These are phyloP conservation scores for Tillus elongatus DNA, from an alignment of 2,888 invertebrate genomes.

Conservation along the genomic window DNA sequence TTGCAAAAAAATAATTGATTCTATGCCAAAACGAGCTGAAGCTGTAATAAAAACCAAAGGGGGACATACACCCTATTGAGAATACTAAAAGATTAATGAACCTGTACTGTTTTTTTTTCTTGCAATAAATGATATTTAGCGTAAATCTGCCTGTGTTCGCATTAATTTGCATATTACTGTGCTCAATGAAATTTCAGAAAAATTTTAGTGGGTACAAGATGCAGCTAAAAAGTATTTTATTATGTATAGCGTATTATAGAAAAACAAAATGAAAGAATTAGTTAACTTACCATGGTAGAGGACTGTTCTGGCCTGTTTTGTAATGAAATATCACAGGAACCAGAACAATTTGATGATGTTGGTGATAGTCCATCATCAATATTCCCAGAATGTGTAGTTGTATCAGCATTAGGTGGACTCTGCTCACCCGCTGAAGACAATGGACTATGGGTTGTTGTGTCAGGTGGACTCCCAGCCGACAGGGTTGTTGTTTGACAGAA, in stretches of 20 bases:
- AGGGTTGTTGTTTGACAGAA: conserved; percentile 42
- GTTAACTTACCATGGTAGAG: conserved; percentile 37
- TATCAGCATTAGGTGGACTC: conserved; percentile 41
- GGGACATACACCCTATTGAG: too few relatives aligned
- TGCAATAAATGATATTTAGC: too few relatives aligned
- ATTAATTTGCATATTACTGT: too few relatives aligned
- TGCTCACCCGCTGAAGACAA: conserved; percentile 49
- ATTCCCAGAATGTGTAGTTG: conserved; percentile 40
- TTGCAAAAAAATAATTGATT: too few relatives aligned
- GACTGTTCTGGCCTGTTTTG: conserved; percentile 35
- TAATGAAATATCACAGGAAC: conserved; percentile 30
- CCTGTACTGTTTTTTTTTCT: too few relatives aligned
- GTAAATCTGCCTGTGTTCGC: too few relatives aligned
- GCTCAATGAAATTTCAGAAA: too few relatives aligned
- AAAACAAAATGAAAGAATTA: conserved; percentile 1
- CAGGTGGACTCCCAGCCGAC: conserved; percentile 61
- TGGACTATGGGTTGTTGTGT: conserved; percentile 79
- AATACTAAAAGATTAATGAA: too few relatives aligned
- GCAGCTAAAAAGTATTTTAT: too few relatives aligned
- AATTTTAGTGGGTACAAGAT: too few relatives aligned
- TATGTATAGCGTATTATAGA: conserved; percentile 1
- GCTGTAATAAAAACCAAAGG: too few relatives aligned
- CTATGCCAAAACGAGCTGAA: too few relatives aligned
- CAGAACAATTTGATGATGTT: conserved; percentile 39
- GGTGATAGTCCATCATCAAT: conserved; percentile 42